Conservation (phyloP, 1,140 invertebrate species). For the Chrysoperla carnea region DNA sequence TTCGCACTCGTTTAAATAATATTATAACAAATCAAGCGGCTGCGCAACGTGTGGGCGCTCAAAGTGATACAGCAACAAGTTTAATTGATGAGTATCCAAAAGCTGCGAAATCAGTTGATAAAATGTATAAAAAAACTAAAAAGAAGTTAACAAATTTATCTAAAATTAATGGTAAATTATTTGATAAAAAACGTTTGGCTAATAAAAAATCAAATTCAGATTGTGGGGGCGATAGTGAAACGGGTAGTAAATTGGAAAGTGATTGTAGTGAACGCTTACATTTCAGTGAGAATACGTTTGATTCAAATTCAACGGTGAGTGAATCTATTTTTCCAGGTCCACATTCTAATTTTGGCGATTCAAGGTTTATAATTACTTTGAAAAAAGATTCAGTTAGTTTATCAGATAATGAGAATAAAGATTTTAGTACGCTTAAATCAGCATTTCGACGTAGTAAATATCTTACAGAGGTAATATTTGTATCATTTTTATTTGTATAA, state of each 20-base stretch:
- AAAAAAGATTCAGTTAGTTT: background rate
- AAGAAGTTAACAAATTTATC: constrained; percentile 18
- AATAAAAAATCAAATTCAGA: constrained; percentile 5
- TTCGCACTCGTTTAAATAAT: constrained; percentile 16
- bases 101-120: constrained; percentile 9
- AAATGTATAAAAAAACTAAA: constrained; percentile 19
- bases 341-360: constrained; percentile 4
- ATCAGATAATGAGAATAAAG: constrained; percentile 8
- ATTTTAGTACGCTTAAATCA: constrained; percentile 13
- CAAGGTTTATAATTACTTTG: constrained; percentile 2
- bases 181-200: constrained; percentile 9
- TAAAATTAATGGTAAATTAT: constrained; percentile 18
- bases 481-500: background rate
- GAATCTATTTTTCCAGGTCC: constrained; percentile 4
- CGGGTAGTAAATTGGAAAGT: constrained; percentile 5
- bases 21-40: constrained; percentile 16
- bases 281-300: background rate
- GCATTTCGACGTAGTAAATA: constrained; percentile 12
- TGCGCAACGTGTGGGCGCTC: constrained; percentile 15
- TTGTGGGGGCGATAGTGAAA: constrained; percentile 8
- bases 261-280: constrained; percentile 3
- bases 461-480: constrained; percentile 12
- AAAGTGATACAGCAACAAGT: background rate
- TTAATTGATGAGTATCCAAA: background rate
- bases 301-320: constrained; percentile 2